phyloP scores from a whole-genome alignment of 1,140 invertebrate genomes.

The Potamilus streckersoni region DNA sequence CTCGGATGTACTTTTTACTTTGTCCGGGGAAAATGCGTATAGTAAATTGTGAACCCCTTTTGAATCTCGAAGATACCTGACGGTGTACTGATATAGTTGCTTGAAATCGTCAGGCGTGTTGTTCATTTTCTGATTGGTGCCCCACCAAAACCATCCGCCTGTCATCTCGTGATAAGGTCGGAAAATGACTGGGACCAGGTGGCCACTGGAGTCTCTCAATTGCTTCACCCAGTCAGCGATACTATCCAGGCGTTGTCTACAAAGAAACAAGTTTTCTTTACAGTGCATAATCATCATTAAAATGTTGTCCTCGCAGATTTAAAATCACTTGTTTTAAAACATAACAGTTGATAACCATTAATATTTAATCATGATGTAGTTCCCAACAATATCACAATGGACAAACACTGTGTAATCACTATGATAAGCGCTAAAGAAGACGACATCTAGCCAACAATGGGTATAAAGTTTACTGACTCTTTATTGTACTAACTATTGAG shows the following conservation, averaged over 20 bases:
- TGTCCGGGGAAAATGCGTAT: slow-evolving; percentile 25
- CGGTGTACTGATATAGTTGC: slow-evolving; percentile 20
- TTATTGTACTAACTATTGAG: no score
- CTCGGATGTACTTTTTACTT: background rate
- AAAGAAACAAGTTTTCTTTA: background rate
- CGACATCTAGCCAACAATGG: no score
- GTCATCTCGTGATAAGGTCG: slow-evolving; percentile 29
- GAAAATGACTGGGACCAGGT: slow-evolving; percentile 26
- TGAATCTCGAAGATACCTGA: slow-evolving; percentile 21
- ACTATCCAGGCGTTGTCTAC: slow-evolving; percentile 10
- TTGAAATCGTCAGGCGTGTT: slow-evolving; percentile 31
- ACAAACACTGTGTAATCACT: no score
- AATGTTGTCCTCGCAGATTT: no score
- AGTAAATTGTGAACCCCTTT: slow-evolving; percentile 32
- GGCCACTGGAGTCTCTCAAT: slow-evolving; percentile 18
- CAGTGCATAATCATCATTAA: no score
- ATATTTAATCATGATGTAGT: no score
- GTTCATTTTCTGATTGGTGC: slow-evolving; percentile 1
- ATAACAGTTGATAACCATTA: no score
- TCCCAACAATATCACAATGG: no score
- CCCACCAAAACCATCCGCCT: slow-evolving; percentile 35
- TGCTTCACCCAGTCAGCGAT: slow-evolving; percentile 11
- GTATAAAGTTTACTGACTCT: no score
- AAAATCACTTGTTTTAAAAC: no score
- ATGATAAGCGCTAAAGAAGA: no score